Base-by-base conservation (phyloP, 2,797 vertebrate genomes). In the Lithobates pipiens region DNA sequence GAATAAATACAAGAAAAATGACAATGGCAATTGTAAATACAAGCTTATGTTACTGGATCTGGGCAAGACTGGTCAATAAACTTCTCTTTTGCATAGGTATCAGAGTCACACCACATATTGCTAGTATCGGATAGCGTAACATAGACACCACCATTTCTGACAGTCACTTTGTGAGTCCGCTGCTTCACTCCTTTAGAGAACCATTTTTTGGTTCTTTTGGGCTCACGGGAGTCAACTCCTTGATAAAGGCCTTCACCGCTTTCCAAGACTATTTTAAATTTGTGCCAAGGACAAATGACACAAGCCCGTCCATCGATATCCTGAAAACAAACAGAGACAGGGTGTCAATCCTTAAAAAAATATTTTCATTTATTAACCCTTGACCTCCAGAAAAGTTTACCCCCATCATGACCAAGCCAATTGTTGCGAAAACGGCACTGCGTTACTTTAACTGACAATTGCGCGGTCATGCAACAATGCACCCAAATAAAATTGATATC, bases 261-360 rank as follows among this genome's bases (percentile, higher is more conserved):
- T 74, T 94, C 91, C 88, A 99, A 89, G 80, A 94, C 92, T 89
- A 99, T 97, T 94, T 95, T 97, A 90, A 94, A 99, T 88, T 97
- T 97, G 94, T 99, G 98, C 89, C 95, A 97, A 15, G 98, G 98
- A 88, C 98, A 99, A 91, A 97, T 91, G 89, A 99, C 95, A 89
- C 98, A 99, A 0, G 95, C 84, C 89, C 94, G 96, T 89, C 95
- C 95, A 78, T 92, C 88, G 3, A 97, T 91, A 85, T 99, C 97
- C 98, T 99, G 90, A 10, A 65, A 25, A 65, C 76, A 63, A 68
- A 46, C 29, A 80, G 34, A 13, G n/a, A 54, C 5, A 70, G 6
- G 11, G 21, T 23, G 18, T 23, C 54, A 61, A 61, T 18, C 50
- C 1, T 54, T 54, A 11, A 3, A 13, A 13, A 46, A 46, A 46